Conservation (phyloP, 2,797 vertebrate genomes). For the Ceryle rudis region DNA sequence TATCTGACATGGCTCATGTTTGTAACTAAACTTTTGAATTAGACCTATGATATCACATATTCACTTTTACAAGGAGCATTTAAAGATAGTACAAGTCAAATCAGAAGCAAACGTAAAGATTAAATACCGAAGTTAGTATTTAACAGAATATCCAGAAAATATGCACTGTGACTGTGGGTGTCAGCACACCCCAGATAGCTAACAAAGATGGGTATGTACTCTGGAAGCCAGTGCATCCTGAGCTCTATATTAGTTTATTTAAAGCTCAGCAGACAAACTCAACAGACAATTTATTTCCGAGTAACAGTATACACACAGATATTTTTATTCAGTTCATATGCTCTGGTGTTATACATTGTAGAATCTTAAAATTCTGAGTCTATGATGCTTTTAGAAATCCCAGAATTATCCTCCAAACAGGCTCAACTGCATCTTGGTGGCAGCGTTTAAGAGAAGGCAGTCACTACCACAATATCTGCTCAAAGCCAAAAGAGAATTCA, state of each 20-base stretch:
- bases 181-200: not conserved
- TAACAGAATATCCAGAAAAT: constrained; percentile 9
- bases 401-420: not conserved
- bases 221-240: not conserved
- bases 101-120: not conserved
- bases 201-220: not conserved
- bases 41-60: not conserved
- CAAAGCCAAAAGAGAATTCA: not conserved
- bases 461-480: not conserved
- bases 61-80: not conserved
- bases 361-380: not conserved
- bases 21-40: not conserved
- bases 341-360: not conserved
- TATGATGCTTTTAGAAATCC: not conserved
- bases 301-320: not conserved
- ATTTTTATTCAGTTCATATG: not conserved
- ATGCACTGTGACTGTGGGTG: not conserved
- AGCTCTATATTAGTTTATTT: not conserved
- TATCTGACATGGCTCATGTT: not conserved
- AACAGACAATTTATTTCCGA: not conserved
- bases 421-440: not conserved
- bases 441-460: not conserved
- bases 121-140: not conserved
- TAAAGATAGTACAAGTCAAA: not conserved
- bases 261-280: not conserved